Evolutionary conservation across 2,888 invertebrate species (phyloP).

Genomic region (Tachina fera): DNA sequence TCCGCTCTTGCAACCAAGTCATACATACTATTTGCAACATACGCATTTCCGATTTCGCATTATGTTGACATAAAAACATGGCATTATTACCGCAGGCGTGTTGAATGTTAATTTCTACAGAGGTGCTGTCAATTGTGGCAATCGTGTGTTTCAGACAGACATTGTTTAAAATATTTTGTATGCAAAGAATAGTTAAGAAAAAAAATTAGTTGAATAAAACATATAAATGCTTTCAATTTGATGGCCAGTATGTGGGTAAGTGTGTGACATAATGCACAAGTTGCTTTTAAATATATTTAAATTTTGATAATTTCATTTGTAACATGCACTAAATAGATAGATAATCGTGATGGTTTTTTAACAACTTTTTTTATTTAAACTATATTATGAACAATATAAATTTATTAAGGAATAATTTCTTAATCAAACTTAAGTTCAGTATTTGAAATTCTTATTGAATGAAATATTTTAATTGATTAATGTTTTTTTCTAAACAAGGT

Average conservation of each 20-base stretch:
- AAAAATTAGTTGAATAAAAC: not conserved
- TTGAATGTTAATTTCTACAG: conserved; percentile 33
- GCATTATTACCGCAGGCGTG: conserved; percentile 12
- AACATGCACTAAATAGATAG: not conserved
- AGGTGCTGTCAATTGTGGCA: not conserved
- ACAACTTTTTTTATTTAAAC: not conserved
- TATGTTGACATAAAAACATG: conserved; percentile 31
- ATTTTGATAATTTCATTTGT: not conserved
- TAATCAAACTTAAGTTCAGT: too few species aligned
- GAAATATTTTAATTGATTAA: too few species aligned
- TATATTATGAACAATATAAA: not conserved
- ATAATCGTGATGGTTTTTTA: not conserved
- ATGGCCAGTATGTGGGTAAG: not conserved
- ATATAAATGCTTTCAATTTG: conserved; percentile 10
- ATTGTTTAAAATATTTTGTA: conserved; percentile 5
- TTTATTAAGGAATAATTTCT: too few species aligned
- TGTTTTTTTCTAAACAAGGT: too few species aligned
- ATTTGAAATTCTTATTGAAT: too few species aligned
- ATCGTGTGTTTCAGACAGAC: not conserved
- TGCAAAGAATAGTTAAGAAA: not conserved
- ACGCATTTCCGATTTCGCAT: conserved; percentile 29
- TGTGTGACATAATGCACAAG: not conserved
- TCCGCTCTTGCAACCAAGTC: not conserved
- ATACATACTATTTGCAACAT: not conserved
- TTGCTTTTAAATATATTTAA: not conserved